Evolutionary conservation across 1,140 invertebrate species (phyloP), one percentile per base, ranked within the genome.

Genomic region (Macrotrachela quadricornifera): DNA sequence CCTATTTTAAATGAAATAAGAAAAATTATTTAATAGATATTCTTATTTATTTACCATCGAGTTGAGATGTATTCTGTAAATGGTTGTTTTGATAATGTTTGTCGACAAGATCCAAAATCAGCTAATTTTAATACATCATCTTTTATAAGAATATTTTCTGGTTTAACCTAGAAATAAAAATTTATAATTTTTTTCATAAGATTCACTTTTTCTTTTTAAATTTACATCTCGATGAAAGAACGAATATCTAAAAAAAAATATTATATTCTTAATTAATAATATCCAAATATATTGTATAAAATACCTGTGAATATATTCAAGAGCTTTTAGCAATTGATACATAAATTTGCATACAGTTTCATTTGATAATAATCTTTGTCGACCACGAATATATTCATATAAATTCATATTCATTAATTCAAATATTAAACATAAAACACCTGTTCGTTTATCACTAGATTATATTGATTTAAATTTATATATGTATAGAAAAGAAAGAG

Each of bases 1-100:
- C 77, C 78, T 68, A 41, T 8, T 14, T 42, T 2, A 15, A 15
- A 30, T 2, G 21, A 30, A 4, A 30, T 4, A 30, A 2, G 2
- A 4, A 30, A 4, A 42, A 42, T 4, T 42, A 42, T 42, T 3
- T 3, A 42, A 6, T 3, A 42, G 10, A 42, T 10, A 13, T 6
- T 42, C 41, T 14, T 14, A 42, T 21, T 15, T 16, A 60, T 59
- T 60, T 56, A 68, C 71, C 71, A 80, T 59, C 79, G 63, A 6
- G 79, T 80, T 3, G 78, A 78, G 50, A 80, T 79, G 60, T 80
- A 80, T 59, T 79, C 78, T 10, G 78, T 79, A 60, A 77, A 79
- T 2, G 77, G 78, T 17, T 74, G 75, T 52, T 71, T 69, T 47
- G 73, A 74, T 52, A 73, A 71, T 10, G 77, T 69, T 38, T 72